These are phyloP conservation scores for Papilio protenor DNA, from an alignment of 2,888 invertebrate species.

Conservation along the genomic window DNA sequence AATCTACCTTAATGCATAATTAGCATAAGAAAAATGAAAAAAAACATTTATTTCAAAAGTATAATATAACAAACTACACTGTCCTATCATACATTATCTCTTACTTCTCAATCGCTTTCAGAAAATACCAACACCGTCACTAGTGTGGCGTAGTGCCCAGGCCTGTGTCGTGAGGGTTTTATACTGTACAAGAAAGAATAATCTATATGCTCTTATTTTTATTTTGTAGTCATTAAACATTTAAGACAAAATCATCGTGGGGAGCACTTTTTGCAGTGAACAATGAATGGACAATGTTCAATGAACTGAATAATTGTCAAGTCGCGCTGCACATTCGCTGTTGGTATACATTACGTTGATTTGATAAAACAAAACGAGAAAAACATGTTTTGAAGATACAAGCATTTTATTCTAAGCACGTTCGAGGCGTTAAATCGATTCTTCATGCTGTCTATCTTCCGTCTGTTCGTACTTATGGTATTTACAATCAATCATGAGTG, in stretches of 20 bases:
- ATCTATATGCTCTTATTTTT: neutral
- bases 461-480: slow-evolving; percentile 45
- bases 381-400: slow-evolving; percentile 48
- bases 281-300: neutral
- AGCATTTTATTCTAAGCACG: slow-evolving; percentile 53
- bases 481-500: slow-evolving; percentile 27
- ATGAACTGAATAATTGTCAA: slow-evolving; percentile 15
- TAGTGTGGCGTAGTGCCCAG: too few species aligned
- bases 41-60: too few species aligned
- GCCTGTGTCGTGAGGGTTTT: too few species aligned
- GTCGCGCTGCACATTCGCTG: neutral
- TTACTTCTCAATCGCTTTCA: too few species aligned
- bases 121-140: too few species aligned
- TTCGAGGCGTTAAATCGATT: slow-evolving; percentile 56
- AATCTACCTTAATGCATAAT: neutral
- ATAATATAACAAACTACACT: too few species aligned
- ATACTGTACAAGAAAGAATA: too few species aligned
- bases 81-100: too few species aligned
- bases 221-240: neutral
- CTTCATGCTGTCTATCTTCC: slow-evolving; percentile 54
- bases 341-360: slow-evolving; percentile 32
- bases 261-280: neutral
- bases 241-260: neutral
- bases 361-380: slow-evolving; percentile 38
- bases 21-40: neutral